Conservation (phyloP, 2,113 vertebrate species). For the Pelmatolapia mariae region DNA sequence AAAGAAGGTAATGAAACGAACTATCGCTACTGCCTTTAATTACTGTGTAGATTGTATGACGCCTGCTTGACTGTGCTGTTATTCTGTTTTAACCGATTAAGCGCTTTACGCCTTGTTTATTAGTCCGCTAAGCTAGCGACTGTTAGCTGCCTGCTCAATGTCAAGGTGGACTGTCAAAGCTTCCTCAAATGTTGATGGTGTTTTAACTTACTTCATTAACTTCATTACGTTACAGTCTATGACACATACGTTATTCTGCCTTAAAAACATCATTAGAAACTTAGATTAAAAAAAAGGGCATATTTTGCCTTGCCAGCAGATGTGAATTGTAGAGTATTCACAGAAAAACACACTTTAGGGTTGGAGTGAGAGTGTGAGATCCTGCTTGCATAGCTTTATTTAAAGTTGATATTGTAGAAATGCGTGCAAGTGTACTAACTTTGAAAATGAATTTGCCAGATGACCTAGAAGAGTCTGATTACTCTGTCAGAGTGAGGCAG, state of each 20-base stretch:
- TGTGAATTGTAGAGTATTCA: neutral
- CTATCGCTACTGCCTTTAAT: neutral
- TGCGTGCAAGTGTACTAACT: neutral
- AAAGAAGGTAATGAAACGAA: conserved; percentile 15
- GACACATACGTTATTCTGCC: neutral
- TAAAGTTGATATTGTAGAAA: neutral
- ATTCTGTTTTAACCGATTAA: neutral
- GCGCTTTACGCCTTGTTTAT: neutral
- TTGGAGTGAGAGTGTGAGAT: neutral
- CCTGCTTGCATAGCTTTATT: neutral
- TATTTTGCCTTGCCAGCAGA: neutral
- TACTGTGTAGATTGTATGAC: rapidly evolving
- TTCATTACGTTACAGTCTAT: neutral
- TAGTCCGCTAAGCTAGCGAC: neutral
- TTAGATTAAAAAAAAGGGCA: neutral
- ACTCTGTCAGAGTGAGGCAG: neutral
- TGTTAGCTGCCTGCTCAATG: conserved; percentile 21
- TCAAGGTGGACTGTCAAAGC: neutral
- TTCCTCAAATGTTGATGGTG: neutral
- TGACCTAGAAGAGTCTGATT: neutral
- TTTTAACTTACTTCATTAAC: neutral
- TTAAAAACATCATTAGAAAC: neutral
- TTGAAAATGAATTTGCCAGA: neutral
- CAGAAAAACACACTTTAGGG: neutral
- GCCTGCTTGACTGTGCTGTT: neutral